Base-by-base conservation (phyloP, 2,113 vertebrate genomes). In the Paramisgurnus dabryanus region DNA sequence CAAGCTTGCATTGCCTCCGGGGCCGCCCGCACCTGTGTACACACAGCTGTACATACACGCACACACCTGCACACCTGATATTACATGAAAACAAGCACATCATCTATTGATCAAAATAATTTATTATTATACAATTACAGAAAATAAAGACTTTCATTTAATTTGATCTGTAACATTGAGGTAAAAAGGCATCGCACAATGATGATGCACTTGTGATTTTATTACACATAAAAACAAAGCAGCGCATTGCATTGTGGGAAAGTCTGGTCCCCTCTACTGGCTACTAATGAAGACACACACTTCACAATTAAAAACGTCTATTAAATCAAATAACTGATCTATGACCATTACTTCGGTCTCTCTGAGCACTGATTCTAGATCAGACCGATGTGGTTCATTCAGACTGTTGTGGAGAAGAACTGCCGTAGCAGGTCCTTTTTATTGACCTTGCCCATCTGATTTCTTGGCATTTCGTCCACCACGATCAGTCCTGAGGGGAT, bases 401-500 rank as follows among this genome's bases (percentile, higher is more conserved):
- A 41, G 34, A 55, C 4, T 47, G 77, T 84, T 13, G 58, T 0
- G 1, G 87, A 86, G 89, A 93, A 96, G 73, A 98, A 95, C 13
- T 85, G 93, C 43, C 82, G 86, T 86, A 97, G 80, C 0, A 99
- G 94, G 47, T 97, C 94, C 87, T 93, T 96, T 91, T 99, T 99
- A 91, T 98, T 97, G 89, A 98, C 90, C 86, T 99, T 99, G 27
- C 97, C 98, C 97, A 98, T 97, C 88, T 96, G 96, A 87, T 99
- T 98, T 86, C 96, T 92, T 0, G 96, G 97, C 83, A 99, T 92
- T 86, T 95, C 93, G 66, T 96, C 94, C 89, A 99, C 94, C 89
- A 96, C 89, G 43, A 97, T 86, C 80, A 99, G 92, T 83, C 94
- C 95, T 0, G 95, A 91, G 0, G 98, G 97, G 87, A 99, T 90